These are phyloP conservation scores for Cygnus olor DNA, from an alignment of 2,797 vertebrate species.

Conservation along the genomic window DNA sequence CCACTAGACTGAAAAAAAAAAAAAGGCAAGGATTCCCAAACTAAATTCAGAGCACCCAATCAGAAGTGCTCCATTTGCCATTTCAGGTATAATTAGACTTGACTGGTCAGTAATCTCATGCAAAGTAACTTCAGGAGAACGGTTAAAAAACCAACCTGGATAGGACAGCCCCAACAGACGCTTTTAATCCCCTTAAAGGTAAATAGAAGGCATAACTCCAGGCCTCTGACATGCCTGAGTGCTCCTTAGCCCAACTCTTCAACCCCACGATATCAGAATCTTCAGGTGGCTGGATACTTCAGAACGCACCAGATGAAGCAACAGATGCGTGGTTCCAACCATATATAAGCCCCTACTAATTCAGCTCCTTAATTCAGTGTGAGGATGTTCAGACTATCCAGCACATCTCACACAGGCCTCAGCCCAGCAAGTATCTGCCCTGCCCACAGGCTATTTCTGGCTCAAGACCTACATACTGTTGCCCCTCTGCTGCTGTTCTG, in stretches of 20 bases:
- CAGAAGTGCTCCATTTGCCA: neutral
- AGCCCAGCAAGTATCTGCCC: accelerated
- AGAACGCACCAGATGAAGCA: accelerated
- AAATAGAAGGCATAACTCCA: accelerated
- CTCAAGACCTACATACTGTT: neutral
- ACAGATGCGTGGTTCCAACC: accelerated
- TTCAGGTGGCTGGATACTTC: neutral
- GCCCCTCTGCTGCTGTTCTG: no score
- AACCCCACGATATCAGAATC: accelerated
- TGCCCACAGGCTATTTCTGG: neutral
- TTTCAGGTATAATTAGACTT: accelerated
- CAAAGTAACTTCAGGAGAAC: accelerated
- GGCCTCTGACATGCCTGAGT: accelerated
- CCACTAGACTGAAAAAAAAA: accelerated
- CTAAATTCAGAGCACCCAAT: neutral
- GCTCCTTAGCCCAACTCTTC: neutral
- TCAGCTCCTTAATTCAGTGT: neutral
- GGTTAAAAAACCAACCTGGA: neutral
- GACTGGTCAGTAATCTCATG: accelerated
- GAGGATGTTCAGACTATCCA: accelerated
- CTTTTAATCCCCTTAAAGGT: accelerated
- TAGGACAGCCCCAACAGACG: accelerated
- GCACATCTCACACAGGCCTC: accelerated
- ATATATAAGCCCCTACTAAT: accelerated
- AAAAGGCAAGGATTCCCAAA: neutral